Percentiles rank a stretch among this genome's conserved stretches.
Conservation (phyloP, 2,888 invertebrate genomes). For the Phortica okadai region DNA sequence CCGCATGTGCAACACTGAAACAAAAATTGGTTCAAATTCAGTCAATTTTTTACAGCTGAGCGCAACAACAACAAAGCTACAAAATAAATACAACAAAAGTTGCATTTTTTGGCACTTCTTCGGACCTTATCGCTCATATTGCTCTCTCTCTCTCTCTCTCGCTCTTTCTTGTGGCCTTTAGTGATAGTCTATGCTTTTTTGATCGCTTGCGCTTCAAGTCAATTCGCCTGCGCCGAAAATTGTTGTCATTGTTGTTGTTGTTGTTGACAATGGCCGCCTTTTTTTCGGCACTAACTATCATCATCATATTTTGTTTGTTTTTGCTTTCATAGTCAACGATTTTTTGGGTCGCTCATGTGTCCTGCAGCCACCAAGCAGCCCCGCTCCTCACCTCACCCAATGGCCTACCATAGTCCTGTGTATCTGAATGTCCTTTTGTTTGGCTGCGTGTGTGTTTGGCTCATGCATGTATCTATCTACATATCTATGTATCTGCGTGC, state of each 20-base stretch:
- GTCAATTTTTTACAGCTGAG: neutral
- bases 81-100: too few relatives aligned
- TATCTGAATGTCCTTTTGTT: neutral
- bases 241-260: slow-evolving; percentile 55
- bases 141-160: neutral
- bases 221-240: slow-evolving; percentile 42
- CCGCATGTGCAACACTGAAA: neutral
- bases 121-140: too few relatives aligned
- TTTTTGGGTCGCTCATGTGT: neutral
- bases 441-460: slow-evolving; percentile 35
- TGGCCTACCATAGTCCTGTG: too few relatives aligned
- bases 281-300: slow-evolving; percentile 43
- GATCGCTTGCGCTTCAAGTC: neutral
- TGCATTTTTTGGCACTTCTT: too few relatives aligned
- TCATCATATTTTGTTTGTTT: neutral
- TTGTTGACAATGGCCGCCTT: slow-evolving; percentile 69
- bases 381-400: too few relatives aligned
- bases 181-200: neutral
- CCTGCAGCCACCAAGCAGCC: too few relatives aligned
- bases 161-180: neutral
- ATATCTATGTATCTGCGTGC: neutral
- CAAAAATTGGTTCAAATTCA: slow-evolving; percentile 30
- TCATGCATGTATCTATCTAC: slow-evolving; percentile 22
- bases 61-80: neutral
- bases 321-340: neutral